phyloP scores from a whole-genome alignment of 2,113 vertebrate species.

The Megaleporinus macrocephalus region DNA sequence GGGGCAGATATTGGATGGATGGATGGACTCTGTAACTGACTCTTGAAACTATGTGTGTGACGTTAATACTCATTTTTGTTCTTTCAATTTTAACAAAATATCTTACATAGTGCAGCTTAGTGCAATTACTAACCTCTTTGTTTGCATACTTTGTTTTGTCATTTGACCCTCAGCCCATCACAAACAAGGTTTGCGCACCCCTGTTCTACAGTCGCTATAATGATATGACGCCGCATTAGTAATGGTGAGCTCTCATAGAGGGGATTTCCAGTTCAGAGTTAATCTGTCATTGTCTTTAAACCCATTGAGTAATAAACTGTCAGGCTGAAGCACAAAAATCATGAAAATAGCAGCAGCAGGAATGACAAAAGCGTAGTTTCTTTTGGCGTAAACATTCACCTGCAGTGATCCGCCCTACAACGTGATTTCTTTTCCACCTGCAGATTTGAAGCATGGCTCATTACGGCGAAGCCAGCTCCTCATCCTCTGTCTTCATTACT shows the following conservation, averaged over 20 bases:
- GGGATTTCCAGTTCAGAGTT: constrained; percentile 60
- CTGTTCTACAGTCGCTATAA: too few species aligned
- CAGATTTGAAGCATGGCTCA: not conserved
- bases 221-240: too few species aligned
- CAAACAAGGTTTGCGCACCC: too few species aligned
- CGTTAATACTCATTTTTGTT: too few species aligned
- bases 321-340: constrained; percentile 26
- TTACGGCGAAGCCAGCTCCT: constrained; percentile 8
- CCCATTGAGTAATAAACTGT: constrained; percentile 64
- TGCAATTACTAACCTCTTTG: too few species aligned
- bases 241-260: constrained; percentile 18
- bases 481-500: not conserved
- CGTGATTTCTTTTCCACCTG: constrained; percentile 13
- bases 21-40: too few species aligned
- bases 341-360: constrained; percentile 40
- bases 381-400: constrained; percentile 22
- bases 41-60: too few species aligned
- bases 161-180: too few species aligned
- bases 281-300: constrained; percentile 69
- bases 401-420: constrained; percentile 40
- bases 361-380: constrained; percentile 40
- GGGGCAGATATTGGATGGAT: too few species aligned
- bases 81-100: too few species aligned
- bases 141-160: too few species aligned
- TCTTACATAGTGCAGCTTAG: too few species aligned